Base-by-base conservation (phyloP, 2,797 vertebrate genomes). In the Sebastes umbrosus region DNA sequence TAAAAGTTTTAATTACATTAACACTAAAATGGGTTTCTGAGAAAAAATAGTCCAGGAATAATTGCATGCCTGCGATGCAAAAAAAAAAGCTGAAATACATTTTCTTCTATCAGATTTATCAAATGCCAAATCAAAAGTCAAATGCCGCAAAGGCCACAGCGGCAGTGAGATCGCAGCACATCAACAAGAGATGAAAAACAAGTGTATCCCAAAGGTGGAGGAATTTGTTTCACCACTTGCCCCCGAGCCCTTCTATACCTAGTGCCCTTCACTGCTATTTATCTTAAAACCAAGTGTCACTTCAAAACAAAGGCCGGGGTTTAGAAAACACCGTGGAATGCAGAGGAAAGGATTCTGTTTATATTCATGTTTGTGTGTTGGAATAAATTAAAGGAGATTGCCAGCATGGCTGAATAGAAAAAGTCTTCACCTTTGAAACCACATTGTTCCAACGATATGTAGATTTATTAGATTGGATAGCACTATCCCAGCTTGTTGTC, bases 41-140 rank as follows among this genome's bases (percentile, higher is more conserved):
- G 11, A 29, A 20, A 31, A 50, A 70, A 46, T 3, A 18, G 11
- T 36, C 11, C 11, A 32, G 16, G 24, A 34, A 50, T 57, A 11
- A 9, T 10, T 14, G 31, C 5, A 22, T 24, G n/a, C 9, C n/a
- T 50, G 14, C 4, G 25, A n/a, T 27, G 52, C 4, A 73, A 29
- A 12, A 70, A 60, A 55, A 29, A 60, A 34, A 62, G 36, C 39
- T 55, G 67, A 66, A 76, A 68, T n/a, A 3, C 4, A 22, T 34
- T 66, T 67, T 75, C n/a, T 65, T 36, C 55, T 25, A 25, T 71
- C 46, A 64, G 55, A 54, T 39, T 34, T 31, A 31, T 62, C 6
- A 79, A 76, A 81, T 73, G 72, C 39, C 39, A 81, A 73, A 74
- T 84, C 43, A 74, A 69, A 63, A 64, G 69, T 75, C 60, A 64